Base-by-base conservation (phyloP, 1,140 invertebrate species). In the Matsumurasca onukii region DNA sequence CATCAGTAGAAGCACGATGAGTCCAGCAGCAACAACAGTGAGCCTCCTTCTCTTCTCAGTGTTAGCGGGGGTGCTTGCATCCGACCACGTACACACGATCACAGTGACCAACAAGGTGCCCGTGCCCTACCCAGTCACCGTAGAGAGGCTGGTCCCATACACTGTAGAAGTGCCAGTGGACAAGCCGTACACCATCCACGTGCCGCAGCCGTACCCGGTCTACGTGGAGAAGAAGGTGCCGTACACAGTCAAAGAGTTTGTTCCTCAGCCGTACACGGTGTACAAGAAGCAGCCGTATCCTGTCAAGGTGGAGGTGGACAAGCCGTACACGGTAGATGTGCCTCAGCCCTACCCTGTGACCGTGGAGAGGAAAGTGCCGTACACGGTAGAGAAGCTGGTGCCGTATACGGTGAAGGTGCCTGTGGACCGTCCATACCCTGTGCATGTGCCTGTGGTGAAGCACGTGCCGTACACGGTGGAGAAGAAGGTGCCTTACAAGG, bases 261-360 rank as follows among this genome's bases (percentile, higher is more conserved):
- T 90, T 39, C 83, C 85, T 27, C 88, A 92, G 24, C 89, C 91
- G 78, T 91, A 89, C 77, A 51, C 65, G 27, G 75, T 76, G 0
- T 72, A 75, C 31, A 76, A 76, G 68, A 66, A 71, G 5, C 68
- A 75, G n/a, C 71, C 70, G 13, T 71, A 71, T 27, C 73, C 72
- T 0, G 71, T 74, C 45, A 68, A 71, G 25, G 74, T 75, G 0
- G 69, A 72, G 0, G 74, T 76, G 1, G 67, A 68, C 25, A 31
- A 59, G 1, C 67, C 67, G 27, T 61, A 62, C 31, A 30, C 67
- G 3, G 67, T 68, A 2, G 57, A 68, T 34, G 67, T 68, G 1
- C 52, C 55, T 45, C 62, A 68, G 39, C 67, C 67, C 22, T 68
- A 68, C 27, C 55, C 30, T n/a, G 67, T 68, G 15, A 45, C 49